Conservation (phyloP, 2,888 invertebrate genomes). For the Mamestra brassicae region DNA sequence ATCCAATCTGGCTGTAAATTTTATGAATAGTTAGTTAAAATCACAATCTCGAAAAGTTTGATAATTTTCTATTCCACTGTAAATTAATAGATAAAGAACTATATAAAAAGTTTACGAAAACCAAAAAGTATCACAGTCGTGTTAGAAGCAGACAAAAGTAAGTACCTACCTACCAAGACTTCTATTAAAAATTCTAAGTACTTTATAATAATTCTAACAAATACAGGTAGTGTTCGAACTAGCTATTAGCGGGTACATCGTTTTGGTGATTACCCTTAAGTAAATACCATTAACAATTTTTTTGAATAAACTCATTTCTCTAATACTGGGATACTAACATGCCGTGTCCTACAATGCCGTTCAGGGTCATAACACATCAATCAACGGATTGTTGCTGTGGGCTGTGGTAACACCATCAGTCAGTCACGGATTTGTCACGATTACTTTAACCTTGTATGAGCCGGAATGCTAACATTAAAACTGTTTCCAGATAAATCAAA, state of each 20-base stretch:
- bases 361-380: not conserved
- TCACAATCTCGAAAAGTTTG: conserved; percentile 15
- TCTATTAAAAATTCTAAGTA: not conserved
- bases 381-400: too few species aligned
- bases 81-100: conserved; percentile 56
- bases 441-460: not conserved
- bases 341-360: not conserved
- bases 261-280: not conserved
- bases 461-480: not conserved
- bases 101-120: conserved; percentile 69
- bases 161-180: conserved; percentile 47
- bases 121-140: conserved; percentile 68
- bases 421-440: not conserved
- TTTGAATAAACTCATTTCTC: too few species aligned
- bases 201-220: too few species aligned
- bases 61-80: conserved; percentile 12
- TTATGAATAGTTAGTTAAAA: conserved; percentile 2
- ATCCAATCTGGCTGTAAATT: conserved; percentile 26
- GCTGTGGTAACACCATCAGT: not conserved
- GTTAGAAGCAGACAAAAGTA: conserved; percentile 64
- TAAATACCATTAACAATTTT: not conserved
- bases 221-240: not conserved
- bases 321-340: not conserved
- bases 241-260: not conserved
- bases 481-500: conserved; percentile 33